Conservation (phyloP, 2,888 invertebrate species). For the Lasioglossum figueresi region DNA sequence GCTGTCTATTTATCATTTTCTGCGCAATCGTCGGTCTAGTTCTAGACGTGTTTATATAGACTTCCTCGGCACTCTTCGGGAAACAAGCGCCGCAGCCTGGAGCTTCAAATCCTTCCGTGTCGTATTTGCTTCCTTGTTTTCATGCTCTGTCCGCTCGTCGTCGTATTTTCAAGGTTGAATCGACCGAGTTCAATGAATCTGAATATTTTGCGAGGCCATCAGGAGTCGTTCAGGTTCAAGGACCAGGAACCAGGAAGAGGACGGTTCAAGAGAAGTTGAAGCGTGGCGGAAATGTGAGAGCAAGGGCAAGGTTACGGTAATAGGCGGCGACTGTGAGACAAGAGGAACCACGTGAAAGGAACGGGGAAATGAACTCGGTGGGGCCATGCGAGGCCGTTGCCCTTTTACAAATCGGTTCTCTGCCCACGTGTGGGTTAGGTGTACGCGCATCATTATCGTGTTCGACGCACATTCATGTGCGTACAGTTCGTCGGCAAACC, state of each 20-base stretch:
- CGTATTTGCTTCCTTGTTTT: background rate
- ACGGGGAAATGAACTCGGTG: conserved; percentile 71
- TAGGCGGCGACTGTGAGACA: conserved; percentile 53
- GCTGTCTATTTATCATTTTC: no score
- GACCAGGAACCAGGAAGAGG: conserved; percentile 42
- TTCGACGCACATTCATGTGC: background rate
- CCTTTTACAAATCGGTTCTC: conserved; percentile 68
- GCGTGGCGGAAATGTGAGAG: conserved; percentile 64
- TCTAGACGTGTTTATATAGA: background rate
- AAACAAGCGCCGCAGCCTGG: background rate
- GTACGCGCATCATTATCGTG: conserved; percentile 7
- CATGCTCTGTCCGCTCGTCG: background rate
- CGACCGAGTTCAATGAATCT: background rate
- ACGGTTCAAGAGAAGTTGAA: conserved; percentile 23
- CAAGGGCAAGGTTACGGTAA: conserved; percentile 76
- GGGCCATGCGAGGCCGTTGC: conserved; percentile 76
- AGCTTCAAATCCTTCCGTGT: background rate
- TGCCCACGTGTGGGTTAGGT: background rate
- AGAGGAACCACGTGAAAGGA: conserved; percentile 54
- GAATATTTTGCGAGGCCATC: background rate
- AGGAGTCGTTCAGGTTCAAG: background rate
- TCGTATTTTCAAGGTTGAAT: background rate
- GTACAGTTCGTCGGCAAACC: conserved; percentile 18
- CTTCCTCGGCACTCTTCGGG: background rate
- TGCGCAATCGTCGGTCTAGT: background rate